Base-by-base conservation (phyloP, 2,888 invertebrate species). In the Eretmocerus hayati region DNA sequence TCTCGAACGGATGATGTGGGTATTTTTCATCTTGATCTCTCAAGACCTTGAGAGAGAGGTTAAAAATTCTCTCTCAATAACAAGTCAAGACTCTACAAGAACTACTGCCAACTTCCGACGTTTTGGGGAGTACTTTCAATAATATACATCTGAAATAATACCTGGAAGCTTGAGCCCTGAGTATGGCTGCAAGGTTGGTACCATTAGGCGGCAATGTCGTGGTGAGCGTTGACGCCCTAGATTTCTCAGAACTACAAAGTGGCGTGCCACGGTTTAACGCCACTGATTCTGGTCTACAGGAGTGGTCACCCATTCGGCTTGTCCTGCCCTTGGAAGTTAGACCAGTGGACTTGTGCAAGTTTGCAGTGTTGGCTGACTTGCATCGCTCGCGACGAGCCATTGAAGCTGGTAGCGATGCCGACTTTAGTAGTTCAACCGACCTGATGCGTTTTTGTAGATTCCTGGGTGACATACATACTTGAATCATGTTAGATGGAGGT, bases 381-480 rank as follows among this genome's bases (percentile, higher is more conserved):
- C 60, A 16, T 63, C 67, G 65, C 57, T 84, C 83, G 22, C 84
- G 72, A 44, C 79, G 74, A 0, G 81, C 83, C 83, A 84, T 84
- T 2, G 79, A 79, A 0, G 83, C 82, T 1, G 85, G 85, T 49
- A 81, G 72, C 30, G 79, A 80, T 0, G 85, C 78, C 2, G 76
- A 76, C 52, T 78, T 79, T 42, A 85, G 67, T 75, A 85, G 74
- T 67, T 85, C 85, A 57, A 84, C 83, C 0, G 85, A 79, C 49
- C 85, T 74, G 31, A 85, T 79, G 60, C 80, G 81, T 57, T 81
- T 81, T 60, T 82, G 82, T 59, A 85, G 41, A 30, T 64, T 60
- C 32, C 67, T 63, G 22, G 8, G 21, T 2, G 16, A n/a, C n/a
- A n/a, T n/a, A n/a, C n/a, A n/a, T n/a, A n/a, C n/a, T n/a, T n/a